These are phyloP conservation scores for Tragelaphus scriptus DNA, from an alignment of 2,113 vertebrate genomes.

Conservation along the genomic window DNA sequence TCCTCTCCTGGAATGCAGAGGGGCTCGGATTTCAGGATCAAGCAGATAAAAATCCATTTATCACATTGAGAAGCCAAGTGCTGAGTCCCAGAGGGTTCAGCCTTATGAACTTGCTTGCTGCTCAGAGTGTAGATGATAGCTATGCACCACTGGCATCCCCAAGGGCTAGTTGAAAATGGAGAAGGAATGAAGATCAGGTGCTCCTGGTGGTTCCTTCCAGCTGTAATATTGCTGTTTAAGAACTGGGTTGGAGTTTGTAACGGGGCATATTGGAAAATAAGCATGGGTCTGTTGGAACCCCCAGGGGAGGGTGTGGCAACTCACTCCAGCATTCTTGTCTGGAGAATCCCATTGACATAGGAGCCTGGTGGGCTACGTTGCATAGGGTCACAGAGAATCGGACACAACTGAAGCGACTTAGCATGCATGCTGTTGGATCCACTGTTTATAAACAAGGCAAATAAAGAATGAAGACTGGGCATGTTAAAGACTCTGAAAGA, in stretches of 20 bases:
- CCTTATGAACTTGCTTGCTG: not conserved
- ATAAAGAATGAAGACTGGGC: not conserved
- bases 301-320: not conserved
- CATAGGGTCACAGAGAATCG: not conserved
- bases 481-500: not conserved
- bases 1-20: not conserved
- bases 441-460: too few relatives aligned
- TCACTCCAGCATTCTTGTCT: not conserved
- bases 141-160: rapidly evolving
- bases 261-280: rapidly evolving
- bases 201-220: not conserved
- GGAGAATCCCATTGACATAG: not conserved
- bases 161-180: rapidly evolving
- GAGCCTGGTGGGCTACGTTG: rapidly evolving
- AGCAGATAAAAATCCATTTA: not conserved
- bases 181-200: rapidly evolving
- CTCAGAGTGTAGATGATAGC: rapidly evolving
- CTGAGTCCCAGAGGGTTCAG: not conserved
- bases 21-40: not conserved
- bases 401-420: not conserved
- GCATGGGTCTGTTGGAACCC: not conserved
- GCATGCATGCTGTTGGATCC: not conserved
- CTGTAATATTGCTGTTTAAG: rapidly evolving
- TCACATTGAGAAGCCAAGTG: not conserved
- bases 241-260: not conserved